Conservation (phyloP, 2,888 invertebrate genomes). For the Watsonalla cultraria region DNA sequence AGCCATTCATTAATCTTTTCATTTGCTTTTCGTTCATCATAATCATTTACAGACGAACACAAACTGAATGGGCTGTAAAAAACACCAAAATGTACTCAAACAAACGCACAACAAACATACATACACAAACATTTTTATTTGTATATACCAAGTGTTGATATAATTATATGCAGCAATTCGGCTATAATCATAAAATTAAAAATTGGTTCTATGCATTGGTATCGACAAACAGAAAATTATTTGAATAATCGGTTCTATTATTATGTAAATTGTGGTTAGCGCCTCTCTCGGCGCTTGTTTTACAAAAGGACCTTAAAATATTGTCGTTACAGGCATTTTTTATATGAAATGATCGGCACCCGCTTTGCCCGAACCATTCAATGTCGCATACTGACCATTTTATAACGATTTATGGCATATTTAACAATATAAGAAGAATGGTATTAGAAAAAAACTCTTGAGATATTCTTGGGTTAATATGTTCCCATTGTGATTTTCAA, state of each 20-base stretch:
- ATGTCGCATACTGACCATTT: conserved; percentile 62
- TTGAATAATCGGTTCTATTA: conserved; percentile 54
- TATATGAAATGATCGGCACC: conserved; percentile 33
- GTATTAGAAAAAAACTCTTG: conserved; percentile 37
- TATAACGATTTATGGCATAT: conserved; percentile 76
- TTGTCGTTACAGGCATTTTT: conserved; percentile 47
- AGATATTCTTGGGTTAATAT: conserved; percentile 44
- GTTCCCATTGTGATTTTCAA: conserved; percentile 49
- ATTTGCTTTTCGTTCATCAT: conserved; percentile 37
- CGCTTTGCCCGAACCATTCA: conserved; percentile 45
- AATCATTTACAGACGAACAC: conserved; percentile 17
- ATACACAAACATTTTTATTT: conserved; percentile 5
- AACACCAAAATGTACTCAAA: not conserved
- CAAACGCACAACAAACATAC: conserved; percentile 7
- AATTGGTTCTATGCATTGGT: conserved; percentile 34
- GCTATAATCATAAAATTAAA: conserved; percentile 18
- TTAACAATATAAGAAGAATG: conserved; percentile 70
- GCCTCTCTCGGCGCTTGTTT: conserved; percentile 59
- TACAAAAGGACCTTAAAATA: conserved; percentile 53
- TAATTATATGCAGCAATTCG: conserved; percentile 15
- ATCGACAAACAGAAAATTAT: conserved; percentile 37
- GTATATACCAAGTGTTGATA: not conserved
- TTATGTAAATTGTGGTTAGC: conserved; percentile 65
- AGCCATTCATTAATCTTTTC: conserved; percentile 34
- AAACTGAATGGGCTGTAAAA: conserved; percentile 1